Conservation (phyloP, 2,113 vertebrate genomes). For the Pithys albifrons region DNA sequence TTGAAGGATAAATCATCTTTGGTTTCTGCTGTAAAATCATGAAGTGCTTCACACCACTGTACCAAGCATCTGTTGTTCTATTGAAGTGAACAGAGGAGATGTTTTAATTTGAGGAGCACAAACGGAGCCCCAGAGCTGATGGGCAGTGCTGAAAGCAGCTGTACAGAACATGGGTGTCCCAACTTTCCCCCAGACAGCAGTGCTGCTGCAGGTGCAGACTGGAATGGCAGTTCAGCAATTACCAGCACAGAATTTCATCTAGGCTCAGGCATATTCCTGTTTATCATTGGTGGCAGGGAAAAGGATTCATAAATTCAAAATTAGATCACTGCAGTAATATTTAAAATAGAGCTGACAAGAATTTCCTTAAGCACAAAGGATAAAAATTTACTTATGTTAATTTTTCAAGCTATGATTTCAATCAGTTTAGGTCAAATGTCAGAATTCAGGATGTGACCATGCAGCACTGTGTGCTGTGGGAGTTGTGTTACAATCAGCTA, state of each 20-base stretch:
- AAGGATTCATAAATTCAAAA: constrained; percentile 16
- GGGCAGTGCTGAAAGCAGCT: neutral
- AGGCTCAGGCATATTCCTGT: neutral
- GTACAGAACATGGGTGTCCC: neutral
- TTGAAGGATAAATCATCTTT: constrained; percentile 84
- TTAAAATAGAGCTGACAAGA: neutral
- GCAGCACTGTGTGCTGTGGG: neutral
- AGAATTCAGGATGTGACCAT: neutral
- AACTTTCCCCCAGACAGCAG: neutral
- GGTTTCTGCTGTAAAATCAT: constrained; percentile 85
- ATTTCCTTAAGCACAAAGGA: neutral
- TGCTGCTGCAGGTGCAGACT: neutral
- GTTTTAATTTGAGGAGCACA: neutral
- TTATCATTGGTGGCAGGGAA: neutral
- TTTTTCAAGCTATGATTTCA: neutral
- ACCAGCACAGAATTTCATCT: neutral
- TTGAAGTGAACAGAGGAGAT: constrained; percentile 35
- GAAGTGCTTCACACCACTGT: constrained; percentile 87
- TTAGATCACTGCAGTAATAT: neutral
- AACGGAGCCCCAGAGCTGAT: neutral
- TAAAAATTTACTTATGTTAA: neutral
- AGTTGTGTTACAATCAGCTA: neutral
- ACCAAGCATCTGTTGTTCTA: constrained; percentile 49
- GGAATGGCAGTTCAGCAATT: constrained; percentile 19
- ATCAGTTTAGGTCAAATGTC: neutral